phyloP scores from a whole-genome alignment of 2,113 vertebrate species.

The Chionis minor region DNA sequence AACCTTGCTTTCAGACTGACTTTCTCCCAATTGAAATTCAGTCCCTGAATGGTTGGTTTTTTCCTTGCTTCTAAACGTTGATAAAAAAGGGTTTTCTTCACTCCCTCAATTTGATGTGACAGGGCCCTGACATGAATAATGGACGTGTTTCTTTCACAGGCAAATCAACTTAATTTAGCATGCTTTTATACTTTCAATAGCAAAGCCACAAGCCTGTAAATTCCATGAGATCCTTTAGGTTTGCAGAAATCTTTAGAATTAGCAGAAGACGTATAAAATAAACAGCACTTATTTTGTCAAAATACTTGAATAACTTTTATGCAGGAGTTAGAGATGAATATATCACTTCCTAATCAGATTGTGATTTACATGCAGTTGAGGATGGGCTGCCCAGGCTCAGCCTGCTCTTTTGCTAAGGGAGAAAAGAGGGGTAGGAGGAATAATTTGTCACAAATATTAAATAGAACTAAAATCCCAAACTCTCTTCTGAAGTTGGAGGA shows the following conservation, averaged over 20 bases:
- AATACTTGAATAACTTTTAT: constrained; percentile 83
- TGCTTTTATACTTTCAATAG: constrained; percentile 93
- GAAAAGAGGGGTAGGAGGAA: background rate
- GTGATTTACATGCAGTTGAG: constrained; percentile 77
- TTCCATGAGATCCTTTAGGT: constrained; percentile 93
- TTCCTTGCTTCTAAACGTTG: constrained; percentile 92
- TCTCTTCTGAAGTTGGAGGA: background rate
- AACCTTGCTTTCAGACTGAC: constrained; percentile 93
- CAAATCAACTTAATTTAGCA: constrained; percentile 99
- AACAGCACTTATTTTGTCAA: constrained; percentile 83
- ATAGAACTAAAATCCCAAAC: background rate
- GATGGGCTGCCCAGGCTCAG: constrained; percentile 47
- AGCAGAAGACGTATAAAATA: constrained; percentile 83
- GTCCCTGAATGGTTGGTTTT: constrained; percentile 91
- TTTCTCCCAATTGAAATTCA: constrained; percentile 95
- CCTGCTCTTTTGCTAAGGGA: background rate
- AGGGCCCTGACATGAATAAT: constrained; percentile 99
- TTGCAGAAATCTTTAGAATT: constrained; percentile 90
- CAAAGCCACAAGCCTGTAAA: constrained; percentile 92
- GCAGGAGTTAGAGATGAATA: constrained; percentile 76
- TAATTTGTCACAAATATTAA: background rate
- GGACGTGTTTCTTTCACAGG: constrained; percentile 97
- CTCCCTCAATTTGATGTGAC: constrained; percentile 99
- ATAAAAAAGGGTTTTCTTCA: constrained; percentile 96
- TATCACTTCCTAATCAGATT: constrained; percentile 80